Evolutionary conservation across 2,888 invertebrate genomes (phyloP).

Genomic region (Mimas tiliae): DNA sequence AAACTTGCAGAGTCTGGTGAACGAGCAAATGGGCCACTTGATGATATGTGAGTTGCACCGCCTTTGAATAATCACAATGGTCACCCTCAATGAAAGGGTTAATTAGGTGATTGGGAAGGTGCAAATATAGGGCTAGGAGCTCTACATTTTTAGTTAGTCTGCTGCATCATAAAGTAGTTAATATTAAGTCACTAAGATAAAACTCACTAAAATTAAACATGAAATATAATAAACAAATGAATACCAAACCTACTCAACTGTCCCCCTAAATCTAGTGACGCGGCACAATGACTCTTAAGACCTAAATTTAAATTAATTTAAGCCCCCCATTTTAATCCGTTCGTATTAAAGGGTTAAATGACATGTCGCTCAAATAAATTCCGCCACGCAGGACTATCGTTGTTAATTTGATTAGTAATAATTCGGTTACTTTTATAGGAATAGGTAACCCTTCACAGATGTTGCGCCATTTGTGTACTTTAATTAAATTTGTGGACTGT

Average conservation of each 20-base stretch:
- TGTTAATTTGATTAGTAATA: constrained; percentile 71
- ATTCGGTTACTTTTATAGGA: constrained; percentile 61
- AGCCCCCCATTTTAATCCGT: constrained; percentile 41
- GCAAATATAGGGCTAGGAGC: too few relatives aligned
- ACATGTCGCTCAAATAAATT: constrained; percentile 71
- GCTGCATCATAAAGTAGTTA: too few relatives aligned
- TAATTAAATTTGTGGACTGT: constrained; percentile 41
- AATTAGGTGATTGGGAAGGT: too few relatives aligned
- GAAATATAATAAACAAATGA: background rate
- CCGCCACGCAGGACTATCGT: constrained; percentile 57
- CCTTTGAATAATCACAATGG: too few relatives aligned
- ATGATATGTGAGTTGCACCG: too few relatives aligned
- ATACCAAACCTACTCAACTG: background rate
- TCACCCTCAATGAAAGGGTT: too few relatives aligned
- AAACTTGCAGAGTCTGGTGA: too few relatives aligned
- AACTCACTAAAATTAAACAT: background rate
- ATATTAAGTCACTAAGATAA: too few relatives aligned
- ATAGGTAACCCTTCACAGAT: constrained; percentile 72
- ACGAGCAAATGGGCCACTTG: too few relatives aligned
- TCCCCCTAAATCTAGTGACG: background rate
- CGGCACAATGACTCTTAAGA: constrained; percentile 25
- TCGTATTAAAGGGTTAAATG: constrained; percentile 63
- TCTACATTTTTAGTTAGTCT: too few relatives aligned
- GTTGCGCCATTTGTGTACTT: constrained; percentile 51
- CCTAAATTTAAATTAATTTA: constrained; percentile 33